phyloP scores from a whole-genome alignment of 2,113 vertebrate species.

The Macquaria australasica region DNA sequence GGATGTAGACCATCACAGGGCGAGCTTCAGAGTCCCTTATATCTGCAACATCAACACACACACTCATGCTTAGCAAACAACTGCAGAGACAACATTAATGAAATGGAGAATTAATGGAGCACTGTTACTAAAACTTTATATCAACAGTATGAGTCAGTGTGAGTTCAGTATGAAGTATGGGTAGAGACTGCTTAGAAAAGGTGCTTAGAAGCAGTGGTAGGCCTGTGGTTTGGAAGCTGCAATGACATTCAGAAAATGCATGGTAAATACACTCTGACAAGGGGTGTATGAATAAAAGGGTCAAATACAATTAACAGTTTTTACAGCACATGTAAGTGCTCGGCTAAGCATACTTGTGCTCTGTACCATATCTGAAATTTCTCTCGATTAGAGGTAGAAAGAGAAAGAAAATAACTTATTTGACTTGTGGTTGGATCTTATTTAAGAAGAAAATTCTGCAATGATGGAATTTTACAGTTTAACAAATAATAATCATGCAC shows the following conservation, averaged over 20 bases:
- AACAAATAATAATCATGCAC: conserved; percentile 30
- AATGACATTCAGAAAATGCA: conserved; percentile 70
- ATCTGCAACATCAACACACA: conserved; percentile 86
- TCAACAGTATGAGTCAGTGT: conserved; percentile 25
- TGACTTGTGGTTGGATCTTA: neutral
- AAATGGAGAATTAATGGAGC: conserved; percentile 53
- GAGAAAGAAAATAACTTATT: neutral
- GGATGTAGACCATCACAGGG: conserved; percentile 98
- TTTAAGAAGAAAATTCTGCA: neutral
- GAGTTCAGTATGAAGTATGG: conserved; percentile 63
- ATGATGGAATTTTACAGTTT: neutral
- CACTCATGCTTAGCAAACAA: conserved; percentile 60
- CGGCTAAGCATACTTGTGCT: conserved; percentile 20
- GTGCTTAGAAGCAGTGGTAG: conserved; percentile 67
- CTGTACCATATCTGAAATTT: conserved; percentile 22
- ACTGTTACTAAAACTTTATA: conserved; percentile 58
- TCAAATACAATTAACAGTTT: conserved; percentile 46
- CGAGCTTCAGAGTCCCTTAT: conserved; percentile 96
- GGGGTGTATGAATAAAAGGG: conserved; percentile 54
- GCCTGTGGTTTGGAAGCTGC: conserved; percentile 67
- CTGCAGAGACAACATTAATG: conserved; percentile 54
- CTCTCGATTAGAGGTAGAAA: neutral
- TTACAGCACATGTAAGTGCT: conserved; percentile 7
- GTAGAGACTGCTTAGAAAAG: conserved; percentile 60
- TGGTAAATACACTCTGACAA: conserved; percentile 59